Base-by-base conservation (phyloP, 2,888 invertebrate species). In the Synanthedon formicaeformis region DNA sequence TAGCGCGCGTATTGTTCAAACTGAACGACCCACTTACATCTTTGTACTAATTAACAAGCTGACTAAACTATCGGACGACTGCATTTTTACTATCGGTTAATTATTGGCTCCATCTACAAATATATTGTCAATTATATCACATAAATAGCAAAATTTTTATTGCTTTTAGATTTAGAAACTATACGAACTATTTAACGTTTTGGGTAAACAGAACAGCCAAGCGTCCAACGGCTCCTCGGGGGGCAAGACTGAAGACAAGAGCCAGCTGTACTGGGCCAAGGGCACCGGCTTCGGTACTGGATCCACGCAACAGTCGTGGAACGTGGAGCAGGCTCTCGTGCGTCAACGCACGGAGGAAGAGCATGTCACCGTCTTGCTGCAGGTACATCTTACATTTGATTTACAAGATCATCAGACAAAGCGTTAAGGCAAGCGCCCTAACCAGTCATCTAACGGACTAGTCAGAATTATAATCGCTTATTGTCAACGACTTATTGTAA, bases 251-350 rank as follows among this genome's bases (percentile, higher is more conserved):
- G 91, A 93, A 64, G 92, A 94, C 61, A 93, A 93, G 69, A 91
- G 91, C 41, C 94, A 94, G 68, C 84, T 93, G 60, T 96, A 97
- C 80, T 97, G 97, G 97, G 97, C 97, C 0, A 97, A 98, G 77
- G 97, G 97, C 49, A 98, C 98, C 2, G 98, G 98, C 1, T 98
- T 97, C 81, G 98, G 98, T 51, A 97, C 97, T 0, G 98, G 98
- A 23, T 96, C 96, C 18, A 98, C 96, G 11, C 94, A 95, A 59
- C 97, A 97, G 75, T 96, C 96, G 50, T 98, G 98, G 98, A 97
- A 98, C 80, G 96, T 98, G 41, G 97, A 98, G 71, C 96, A 96
- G 72, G 96, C 97, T n/a, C 81, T 98, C 52, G 81, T 95, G 58
- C 89, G 96, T 11, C 97, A 97, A 75, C 91, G 92, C 56, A 94